A percentile compares a stretch with the other conserved stretches of the same genome.
Conservation (phyloP, 2,113 vertebrate genomes). For the Elephas maximus region DNA sequence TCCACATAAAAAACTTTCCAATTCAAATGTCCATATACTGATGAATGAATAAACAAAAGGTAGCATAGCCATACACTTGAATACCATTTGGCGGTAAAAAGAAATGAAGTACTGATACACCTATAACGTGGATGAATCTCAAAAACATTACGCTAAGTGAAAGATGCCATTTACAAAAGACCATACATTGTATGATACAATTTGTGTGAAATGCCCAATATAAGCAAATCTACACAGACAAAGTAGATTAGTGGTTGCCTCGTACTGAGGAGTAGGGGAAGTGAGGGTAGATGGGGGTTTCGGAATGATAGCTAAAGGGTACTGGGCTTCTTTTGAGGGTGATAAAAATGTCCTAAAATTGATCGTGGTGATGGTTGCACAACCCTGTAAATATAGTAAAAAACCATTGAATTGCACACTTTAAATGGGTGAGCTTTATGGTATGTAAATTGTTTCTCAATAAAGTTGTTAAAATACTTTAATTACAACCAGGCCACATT, state of each 20-base stretch:
- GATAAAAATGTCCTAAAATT: too few relatives aligned
- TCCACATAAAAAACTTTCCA: too few relatives aligned
- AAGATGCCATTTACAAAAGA: conserved; percentile 48
- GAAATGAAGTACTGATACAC: conserved; percentile 30
- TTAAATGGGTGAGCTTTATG: too few relatives aligned
- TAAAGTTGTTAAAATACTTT: conserved; percentile 51
- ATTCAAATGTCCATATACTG: too few relatives aligned
- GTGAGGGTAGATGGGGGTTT: neutral
- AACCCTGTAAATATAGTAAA: too few relatives aligned
- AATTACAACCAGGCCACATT: conserved; percentile 42
- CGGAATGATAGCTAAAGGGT: neutral
- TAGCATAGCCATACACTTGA: neutral
- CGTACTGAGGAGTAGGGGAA: neutral
- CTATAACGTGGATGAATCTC: conserved; percentile 25
- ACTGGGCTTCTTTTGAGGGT: neutral
- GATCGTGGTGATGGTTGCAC: too few relatives aligned
- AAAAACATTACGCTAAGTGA: conserved; percentile 33
- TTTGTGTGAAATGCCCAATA: conserved; percentile 50
- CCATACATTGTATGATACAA: neutral
- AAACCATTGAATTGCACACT: too few relatives aligned
- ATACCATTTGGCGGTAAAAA: conserved; percentile 47
- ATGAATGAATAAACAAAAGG: neutral
- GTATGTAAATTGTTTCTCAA: too few relatives aligned
- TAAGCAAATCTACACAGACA: neutral
- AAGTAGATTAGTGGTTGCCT: neutral